These are phyloP conservation scores for Rhabdomys pumilio DNA, from an alignment of 2,797 vertebrate genomes.

Conservation along the genomic window DNA sequence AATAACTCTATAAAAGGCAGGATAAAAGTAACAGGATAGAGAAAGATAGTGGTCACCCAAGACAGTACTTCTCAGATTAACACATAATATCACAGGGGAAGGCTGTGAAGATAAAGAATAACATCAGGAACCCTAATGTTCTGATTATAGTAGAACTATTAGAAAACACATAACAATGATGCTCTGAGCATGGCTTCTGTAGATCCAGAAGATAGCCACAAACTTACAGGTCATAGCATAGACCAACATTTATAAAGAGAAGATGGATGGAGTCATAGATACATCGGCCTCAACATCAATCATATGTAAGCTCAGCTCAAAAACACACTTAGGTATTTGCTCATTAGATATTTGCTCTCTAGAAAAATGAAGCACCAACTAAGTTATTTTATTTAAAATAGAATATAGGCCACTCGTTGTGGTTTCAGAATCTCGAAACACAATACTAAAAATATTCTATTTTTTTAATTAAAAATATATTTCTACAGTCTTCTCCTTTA, in stretches of 20 bases:
- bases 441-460: neutral
- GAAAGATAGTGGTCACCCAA: neutral
- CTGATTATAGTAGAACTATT: neutral
- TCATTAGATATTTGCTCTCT: neutral
- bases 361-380: no score
- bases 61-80: neutral
- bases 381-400: no score
- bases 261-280: no score
- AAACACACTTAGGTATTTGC: neutral
- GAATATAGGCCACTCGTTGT: neutral
- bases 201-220: neutral
- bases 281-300: neutral
- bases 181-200: neutral
- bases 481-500: neutral
- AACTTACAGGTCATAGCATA: neutral
- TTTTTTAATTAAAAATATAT: neutral
- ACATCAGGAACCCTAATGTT: neutral
- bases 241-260: neutral
- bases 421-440: neutral
- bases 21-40: neutral
- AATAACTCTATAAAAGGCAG: neutral
- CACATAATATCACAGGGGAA: no score
- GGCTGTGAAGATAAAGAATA: neutral
- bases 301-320: neutral
- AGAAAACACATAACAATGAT: neutral